These are phyloP conservation scores for Syrrhaptes paradoxus DNA, from an alignment of 2,113 vertebrate genomes.

Conservation along the genomic window DNA sequence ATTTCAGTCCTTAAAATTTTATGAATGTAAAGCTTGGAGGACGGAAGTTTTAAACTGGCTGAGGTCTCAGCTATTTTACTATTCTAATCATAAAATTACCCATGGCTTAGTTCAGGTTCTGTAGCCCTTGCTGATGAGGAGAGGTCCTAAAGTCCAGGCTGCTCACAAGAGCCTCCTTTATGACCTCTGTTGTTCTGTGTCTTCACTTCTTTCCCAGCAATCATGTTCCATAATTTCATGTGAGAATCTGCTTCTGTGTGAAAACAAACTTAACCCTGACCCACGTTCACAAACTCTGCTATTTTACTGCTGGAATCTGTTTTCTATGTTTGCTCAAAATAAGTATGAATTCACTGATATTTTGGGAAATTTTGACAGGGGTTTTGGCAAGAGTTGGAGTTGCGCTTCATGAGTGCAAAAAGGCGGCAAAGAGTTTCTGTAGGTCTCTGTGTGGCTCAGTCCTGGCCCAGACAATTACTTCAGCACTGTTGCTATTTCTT, in stretches of 20 bases:
- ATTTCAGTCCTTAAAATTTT: not conserved
- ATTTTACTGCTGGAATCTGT: not conserved
- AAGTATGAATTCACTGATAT: not conserved
- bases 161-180: not conserved
- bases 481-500: not conserved
- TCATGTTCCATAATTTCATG: not conserved
- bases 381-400: not conserved
- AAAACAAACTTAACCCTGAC: not conserved
- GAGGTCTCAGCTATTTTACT: not conserved
- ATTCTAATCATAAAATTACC: not conserved
- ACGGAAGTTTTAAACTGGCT: not conserved
- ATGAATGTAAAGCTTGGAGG: not conserved
- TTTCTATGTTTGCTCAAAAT: not conserved
- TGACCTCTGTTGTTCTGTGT: not conserved
- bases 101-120: not conserved
- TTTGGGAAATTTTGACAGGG: not conserved
- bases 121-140: rapidly evolving
- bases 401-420: not conserved
- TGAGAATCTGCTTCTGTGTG: not conserved
- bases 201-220: not conserved
- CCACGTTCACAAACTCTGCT: not conserved
- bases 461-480: not conserved
- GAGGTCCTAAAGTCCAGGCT: not conserved
- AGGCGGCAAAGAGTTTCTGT: not conserved
- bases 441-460: not conserved